phyloP scores from a whole-genome alignment of 2,113 vertebrate species.

The Hypanus sabinus region DNA sequence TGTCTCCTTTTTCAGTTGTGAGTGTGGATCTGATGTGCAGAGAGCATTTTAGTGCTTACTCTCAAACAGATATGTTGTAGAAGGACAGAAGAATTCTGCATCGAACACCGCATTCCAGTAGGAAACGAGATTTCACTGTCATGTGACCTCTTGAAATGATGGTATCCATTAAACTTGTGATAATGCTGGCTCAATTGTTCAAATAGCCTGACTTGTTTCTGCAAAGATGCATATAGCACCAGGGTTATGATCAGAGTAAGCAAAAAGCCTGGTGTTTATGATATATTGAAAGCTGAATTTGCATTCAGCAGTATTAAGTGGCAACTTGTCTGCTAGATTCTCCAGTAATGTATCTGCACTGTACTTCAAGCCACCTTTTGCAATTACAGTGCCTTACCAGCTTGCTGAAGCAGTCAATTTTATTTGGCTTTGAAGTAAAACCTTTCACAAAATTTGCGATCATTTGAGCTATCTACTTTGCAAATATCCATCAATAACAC shows the following conservation, averaged over 20 bases:
- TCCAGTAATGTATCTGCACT: neutral
- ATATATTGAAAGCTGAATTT: slow-evolving; percentile 24
- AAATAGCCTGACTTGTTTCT: neutral
- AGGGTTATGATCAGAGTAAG: neutral
- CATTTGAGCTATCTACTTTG: neutral
- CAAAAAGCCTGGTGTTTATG: neutral
- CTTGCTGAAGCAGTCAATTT: neutral
- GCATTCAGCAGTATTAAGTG: slow-evolving; percentile 15
- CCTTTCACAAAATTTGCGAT: neutral
- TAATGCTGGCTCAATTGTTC: neutral
- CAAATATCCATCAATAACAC: neutral
- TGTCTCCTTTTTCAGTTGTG: neutral
- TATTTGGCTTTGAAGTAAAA: neutral
- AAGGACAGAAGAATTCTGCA: neutral
- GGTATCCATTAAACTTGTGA: neutral
- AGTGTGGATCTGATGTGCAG: neutral
- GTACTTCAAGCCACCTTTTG: neutral
- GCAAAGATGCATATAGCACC: slow-evolving; percentile 3
- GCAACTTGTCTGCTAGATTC: neutral
- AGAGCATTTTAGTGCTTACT: neutral
- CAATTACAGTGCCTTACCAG: neutral
- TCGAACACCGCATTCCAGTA: neutral
- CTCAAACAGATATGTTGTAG: neutral
- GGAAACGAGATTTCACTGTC: neutral
- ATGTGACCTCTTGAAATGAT: neutral